phyloP scores from a whole-genome alignment of 1,140 invertebrate species.

The Macrobrachium nipponense region DNA sequence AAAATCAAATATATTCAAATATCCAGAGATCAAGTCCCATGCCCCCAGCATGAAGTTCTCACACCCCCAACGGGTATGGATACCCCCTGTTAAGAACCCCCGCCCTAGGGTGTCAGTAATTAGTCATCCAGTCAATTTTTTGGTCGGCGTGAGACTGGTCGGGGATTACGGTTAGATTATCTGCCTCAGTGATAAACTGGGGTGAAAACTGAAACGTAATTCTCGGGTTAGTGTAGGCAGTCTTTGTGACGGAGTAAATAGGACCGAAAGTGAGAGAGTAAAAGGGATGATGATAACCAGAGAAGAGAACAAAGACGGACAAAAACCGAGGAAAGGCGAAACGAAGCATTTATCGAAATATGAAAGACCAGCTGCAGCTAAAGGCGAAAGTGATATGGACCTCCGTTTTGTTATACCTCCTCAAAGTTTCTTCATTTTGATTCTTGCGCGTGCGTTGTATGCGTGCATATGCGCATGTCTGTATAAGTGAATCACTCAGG shows the following conservation, averaged over 20 bases:
- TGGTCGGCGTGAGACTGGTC: too few relatives aligned
- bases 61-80: too few relatives aligned
- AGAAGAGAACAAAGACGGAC: background rate
- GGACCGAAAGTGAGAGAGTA: background rate
- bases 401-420: background rate
- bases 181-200: too few relatives aligned
- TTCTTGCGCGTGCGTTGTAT: background rate
- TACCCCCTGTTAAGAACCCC: too few relatives aligned
- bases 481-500: background rate
- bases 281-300: background rate
- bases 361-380: too few relatives aligned
- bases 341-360: too few relatives aligned
- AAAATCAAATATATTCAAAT: too few relatives aligned
- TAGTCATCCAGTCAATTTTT: background rate
- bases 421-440: background rate
- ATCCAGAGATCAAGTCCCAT: too few relatives aligned
- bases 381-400: too few relatives aligned
- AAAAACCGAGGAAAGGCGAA: background rate
- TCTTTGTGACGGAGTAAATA: background rate
- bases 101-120: background rate
- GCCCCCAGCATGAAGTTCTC: too few relatives aligned
- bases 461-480: background rate
- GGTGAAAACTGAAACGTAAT: background rate
- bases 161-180: too few relatives aligned
- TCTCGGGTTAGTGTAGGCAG: background rate